These are phyloP conservation scores for Darevskia nairensis DNA, from an alignment of 2,797 vertebrate genomes.

Conservation along the genomic window DNA sequence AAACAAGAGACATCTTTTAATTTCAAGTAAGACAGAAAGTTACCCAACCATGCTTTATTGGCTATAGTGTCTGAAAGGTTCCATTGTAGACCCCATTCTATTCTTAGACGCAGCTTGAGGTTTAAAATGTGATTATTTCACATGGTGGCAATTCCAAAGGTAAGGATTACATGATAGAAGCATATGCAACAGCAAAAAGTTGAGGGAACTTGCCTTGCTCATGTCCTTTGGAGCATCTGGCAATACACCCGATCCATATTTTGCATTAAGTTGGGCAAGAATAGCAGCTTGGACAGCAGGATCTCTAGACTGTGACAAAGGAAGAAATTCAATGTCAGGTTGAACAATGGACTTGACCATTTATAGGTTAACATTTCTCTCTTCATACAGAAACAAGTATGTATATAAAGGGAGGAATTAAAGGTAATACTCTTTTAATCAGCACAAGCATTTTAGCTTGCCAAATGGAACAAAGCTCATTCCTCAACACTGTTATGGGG, in stretches of 20 bases:
- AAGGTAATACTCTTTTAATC: too few species aligned
- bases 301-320: slow-evolving; percentile 89
- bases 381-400: background rate
- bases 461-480: too few species aligned
- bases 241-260: slow-evolving; percentile 92
- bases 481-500: too few species aligned
- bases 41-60: background rate
- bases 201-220: slow-evolving; percentile 82
- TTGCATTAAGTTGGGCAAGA: slow-evolving; percentile 96
- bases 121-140: background rate
- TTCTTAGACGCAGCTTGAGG: background rate
- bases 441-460: too few species aligned
- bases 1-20: slow-evolving; percentile 44
- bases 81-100: background rate
- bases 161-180: slow-evolving; percentile 37
- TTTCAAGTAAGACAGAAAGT: background rate
- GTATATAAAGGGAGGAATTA: too few species aligned
- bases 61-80: background rate
- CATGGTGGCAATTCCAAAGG: background rate
- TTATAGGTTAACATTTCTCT: too few species aligned
- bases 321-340: background rate
- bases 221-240: slow-evolving; percentile 85
- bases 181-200: background rate
- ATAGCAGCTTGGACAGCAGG: slow-evolving; percentile 98
- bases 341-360: too few species aligned